Conservation (phyloP, 2,113 vertebrate species). For the Centropus bengalensis region DNA sequence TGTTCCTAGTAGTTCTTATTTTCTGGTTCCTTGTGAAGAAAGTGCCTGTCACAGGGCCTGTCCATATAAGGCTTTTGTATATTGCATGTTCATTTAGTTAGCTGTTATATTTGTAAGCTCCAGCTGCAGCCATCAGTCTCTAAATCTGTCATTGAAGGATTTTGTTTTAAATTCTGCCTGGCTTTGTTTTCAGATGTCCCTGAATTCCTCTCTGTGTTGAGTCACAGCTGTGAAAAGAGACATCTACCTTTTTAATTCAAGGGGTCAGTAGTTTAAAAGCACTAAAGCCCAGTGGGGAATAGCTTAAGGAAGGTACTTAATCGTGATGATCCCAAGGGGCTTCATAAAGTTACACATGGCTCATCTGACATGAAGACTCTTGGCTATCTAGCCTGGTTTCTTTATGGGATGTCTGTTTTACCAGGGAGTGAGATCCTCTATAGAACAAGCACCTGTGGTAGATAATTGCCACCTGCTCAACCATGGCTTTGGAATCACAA, state of each 20-base stretch:
- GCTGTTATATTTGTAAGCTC: constrained; percentile 43
- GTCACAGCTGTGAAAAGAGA: constrained; percentile 65
- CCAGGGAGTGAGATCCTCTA: background rate
- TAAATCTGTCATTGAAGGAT: constrained; percentile 61
- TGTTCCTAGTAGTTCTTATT: background rate
- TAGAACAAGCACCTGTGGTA: constrained; percentile 35
- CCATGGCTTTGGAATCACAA: background rate
- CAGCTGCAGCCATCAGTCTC: constrained; percentile 61
- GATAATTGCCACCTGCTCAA: constrained; percentile 48
- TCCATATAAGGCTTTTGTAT: background rate
- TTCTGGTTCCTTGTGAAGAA: background rate
- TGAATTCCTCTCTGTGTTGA: constrained; percentile 56
- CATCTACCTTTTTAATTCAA: constrained; percentile 56
- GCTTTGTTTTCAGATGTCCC: constrained; percentile 53
- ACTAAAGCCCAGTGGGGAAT: background rate
- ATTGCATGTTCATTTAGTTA: background rate
- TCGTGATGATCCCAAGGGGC: constrained; percentile 7
- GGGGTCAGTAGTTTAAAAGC: constrained; percentile 57
- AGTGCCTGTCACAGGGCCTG: background rate
- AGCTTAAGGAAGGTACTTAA: constrained; percentile 36
- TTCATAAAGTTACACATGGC: background rate
- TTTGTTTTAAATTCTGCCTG: constrained; percentile 66
- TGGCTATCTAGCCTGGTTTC: background rate
- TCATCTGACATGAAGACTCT: background rate
- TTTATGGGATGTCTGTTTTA: background rate